Evolutionary conservation across 2,888 invertebrate genomes (phyloP).

Genomic region (Agonum fuliginosum): DNA sequence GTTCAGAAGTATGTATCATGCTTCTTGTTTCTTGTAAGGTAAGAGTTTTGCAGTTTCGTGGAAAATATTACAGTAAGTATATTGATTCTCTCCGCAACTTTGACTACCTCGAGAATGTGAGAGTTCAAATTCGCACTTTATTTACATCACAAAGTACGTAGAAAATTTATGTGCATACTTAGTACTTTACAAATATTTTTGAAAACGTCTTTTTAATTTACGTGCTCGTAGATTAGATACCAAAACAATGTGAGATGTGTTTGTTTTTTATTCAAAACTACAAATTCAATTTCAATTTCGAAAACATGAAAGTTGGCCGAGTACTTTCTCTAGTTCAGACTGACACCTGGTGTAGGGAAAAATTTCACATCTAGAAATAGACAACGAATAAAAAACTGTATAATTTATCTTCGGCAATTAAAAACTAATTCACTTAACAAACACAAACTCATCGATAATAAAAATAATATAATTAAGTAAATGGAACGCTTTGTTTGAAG

Average conservation of each 20-base stretch:
- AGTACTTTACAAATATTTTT: constrained; percentile 20
- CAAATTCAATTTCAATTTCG: constrained; percentile 5
- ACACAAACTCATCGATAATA: background rate
- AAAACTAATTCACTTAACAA: constrained; percentile 17
- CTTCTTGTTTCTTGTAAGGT: background rate
- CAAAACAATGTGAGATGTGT: constrained; percentile 1
- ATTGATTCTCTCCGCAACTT: constrained; percentile 2
- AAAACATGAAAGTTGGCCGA: constrained; percentile 18
- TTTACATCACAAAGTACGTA: constrained; percentile 22
- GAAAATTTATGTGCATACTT: constrained; percentile 5
- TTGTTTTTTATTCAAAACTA: background rate
- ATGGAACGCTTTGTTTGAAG: background rate
- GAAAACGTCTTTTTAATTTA: background rate
- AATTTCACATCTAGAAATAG: constrained; percentile 25
- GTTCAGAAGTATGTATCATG: too few species aligned
- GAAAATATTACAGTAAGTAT: background rate
- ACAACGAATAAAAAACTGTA: background rate
- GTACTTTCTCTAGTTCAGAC: constrained; percentile 11
- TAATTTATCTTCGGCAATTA: constrained; percentile 13
- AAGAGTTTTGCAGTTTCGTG: constrained; percentile 2
- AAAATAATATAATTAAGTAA: constrained; percentile 10
- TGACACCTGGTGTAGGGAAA: background rate
- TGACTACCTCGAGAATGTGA: background rate
- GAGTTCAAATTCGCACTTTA: background rate
- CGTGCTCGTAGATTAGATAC: constrained; percentile 1